A percentile compares a stretch with the other conserved stretches of the same genome.
phyloP scores from a whole-genome alignment of 92 coral and sea anemone genomes.

The Actinernus sp. region DNA sequence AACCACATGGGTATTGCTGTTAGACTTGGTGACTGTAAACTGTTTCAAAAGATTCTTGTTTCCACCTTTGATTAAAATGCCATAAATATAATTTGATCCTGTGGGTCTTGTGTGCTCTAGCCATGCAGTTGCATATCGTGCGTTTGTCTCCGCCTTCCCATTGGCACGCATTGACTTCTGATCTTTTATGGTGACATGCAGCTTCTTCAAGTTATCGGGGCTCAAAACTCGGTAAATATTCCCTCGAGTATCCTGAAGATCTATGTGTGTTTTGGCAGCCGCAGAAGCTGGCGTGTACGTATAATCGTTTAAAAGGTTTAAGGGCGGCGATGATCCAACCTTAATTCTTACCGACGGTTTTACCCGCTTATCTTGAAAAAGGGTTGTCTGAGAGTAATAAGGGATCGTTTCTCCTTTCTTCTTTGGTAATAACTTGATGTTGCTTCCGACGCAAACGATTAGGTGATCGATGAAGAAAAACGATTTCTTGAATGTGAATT shows the following conservation, averaged over 20 bases:
- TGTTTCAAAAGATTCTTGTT: not conserved
- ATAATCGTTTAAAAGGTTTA: constrained; percentile 7
- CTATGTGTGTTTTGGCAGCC: not conserved
- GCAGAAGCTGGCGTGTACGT: not conserved
- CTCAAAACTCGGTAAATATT: not conserved
- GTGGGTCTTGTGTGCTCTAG: constrained; percentile 29
- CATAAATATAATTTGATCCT: constrained; percentile 36
- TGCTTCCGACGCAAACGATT: constrained; percentile 72
- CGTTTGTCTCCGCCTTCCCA: constrained; percentile 1
- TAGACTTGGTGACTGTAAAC: constrained; percentile 7
- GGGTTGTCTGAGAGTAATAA: constrained; percentile 49
- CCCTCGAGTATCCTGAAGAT: not conserved
- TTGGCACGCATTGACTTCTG: constrained; percentile 26
- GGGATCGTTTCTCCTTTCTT: not conserved
- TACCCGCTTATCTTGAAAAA: constrained; percentile 62
- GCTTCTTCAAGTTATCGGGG: not conserved
- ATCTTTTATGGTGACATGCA: constrained; percentile 11
- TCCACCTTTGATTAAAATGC: constrained; percentile 17
- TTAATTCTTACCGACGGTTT: not conserved
- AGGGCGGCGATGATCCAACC: constrained; percentile 28
- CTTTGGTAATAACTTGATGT: constrained; percentile 36
- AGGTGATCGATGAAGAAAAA: constrained; percentile 62
- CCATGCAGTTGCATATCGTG: constrained; percentile 57
- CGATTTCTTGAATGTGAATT: constrained; percentile 64
- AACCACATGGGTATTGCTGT: constrained; percentile 48